Evolutionary conservation across 2,113 vertebrate species (phyloP).

Genomic region (Empidonax alnorum): DNA sequence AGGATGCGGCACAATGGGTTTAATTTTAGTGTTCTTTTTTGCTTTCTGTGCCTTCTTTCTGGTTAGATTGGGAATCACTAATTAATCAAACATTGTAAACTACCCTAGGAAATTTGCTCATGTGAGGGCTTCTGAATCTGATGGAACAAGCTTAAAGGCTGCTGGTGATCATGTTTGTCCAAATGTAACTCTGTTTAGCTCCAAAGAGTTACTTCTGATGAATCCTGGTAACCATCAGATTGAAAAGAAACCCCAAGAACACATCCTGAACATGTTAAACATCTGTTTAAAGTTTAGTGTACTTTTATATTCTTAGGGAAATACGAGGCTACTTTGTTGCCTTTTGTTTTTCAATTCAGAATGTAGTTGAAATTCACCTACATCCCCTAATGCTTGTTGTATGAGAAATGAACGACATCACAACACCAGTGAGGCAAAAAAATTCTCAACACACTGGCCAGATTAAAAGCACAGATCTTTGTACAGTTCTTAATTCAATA

Average conservation of each 20-base stretch:
- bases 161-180: not conserved
- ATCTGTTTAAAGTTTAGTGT: not conserved
- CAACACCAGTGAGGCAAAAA: not conserved
- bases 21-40: not conserved
- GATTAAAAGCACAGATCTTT: conserved; percentile 24
- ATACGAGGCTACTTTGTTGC: not conserved
- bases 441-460: not conserved
- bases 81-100: not conserved
- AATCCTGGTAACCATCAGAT: not conserved
- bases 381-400: not conserved
- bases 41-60: not conserved
- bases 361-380: not conserved
- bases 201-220: not conserved
- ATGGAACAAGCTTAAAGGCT: not conserved
- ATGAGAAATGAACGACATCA: not conserved
- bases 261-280: not conserved
- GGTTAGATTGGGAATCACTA: not conserved
- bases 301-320: not conserved
- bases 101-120: not conserved
- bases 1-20: not conserved
- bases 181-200: not conserved
- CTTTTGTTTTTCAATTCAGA: not conserved
- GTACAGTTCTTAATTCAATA: conserved; percentile 34
- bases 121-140: not conserved
- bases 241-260: not conserved